A percentile compares a stretch with the other conserved stretches of the same genome.
phyloP scores from a whole-genome alignment of 2,797 vertebrate species.

The Hoplostethus mediterraneus region DNA sequence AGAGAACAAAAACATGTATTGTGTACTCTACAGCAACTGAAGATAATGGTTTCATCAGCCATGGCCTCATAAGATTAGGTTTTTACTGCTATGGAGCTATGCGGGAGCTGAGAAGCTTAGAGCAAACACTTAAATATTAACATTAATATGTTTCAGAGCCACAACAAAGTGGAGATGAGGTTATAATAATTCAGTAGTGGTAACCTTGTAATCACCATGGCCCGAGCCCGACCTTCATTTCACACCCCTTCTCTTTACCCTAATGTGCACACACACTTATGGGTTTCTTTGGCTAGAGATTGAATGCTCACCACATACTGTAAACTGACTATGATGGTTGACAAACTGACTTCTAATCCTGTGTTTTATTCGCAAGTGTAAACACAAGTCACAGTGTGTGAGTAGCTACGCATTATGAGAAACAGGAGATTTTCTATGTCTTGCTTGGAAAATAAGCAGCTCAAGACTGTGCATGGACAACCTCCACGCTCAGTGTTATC shows the following conservation, averaged over 20 bases:
- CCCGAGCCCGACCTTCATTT: no score
- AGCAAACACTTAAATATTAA: not conserved
- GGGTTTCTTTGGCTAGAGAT: no score
- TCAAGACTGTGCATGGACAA: not conserved
- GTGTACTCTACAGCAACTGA: constrained; percentile 14
- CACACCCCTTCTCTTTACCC: no score
- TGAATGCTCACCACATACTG: no score
- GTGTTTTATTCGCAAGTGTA: no score
- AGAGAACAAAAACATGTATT: constrained; percentile 7
- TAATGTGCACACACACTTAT: no score
- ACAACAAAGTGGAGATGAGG: not conserved
- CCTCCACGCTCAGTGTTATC: not conserved
- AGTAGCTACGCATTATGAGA: no score
- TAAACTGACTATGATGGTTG: not conserved
- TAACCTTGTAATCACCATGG: not conserved
- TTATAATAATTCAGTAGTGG: not conserved
- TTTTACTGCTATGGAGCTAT: constrained; percentile 21
- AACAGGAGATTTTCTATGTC: not conserved
- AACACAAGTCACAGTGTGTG: no score
- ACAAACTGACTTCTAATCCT: no score
- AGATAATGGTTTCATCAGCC: constrained; percentile 17
- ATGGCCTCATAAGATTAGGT: not conserved
- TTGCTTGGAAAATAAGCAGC: not conserved
- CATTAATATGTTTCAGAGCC: not conserved
- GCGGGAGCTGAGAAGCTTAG: not conserved